Base-by-base conservation (phyloP, 2,888 invertebrate genomes). In the Eupeodes latifasciatus region DNA sequence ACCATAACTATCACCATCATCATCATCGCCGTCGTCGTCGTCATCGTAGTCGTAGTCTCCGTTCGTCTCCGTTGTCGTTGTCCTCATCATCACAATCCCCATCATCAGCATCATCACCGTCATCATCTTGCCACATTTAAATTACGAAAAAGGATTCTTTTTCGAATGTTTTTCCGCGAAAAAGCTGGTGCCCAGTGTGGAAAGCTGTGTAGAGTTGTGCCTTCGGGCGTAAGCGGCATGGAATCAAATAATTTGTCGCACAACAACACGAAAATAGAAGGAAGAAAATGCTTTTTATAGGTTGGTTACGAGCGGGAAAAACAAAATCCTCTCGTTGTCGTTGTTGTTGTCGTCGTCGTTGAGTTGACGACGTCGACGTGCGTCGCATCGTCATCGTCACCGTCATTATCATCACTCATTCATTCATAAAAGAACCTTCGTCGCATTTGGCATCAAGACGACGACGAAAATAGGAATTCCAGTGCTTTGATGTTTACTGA, bases 401-500 rank as follows among this genome's bases (percentile, higher is more conserved):
- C 74, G 27, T 57, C 82, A 49, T 78, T 67, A 74, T 79, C 74
- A 83, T 62, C 84, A 84, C 51, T 76, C 84, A 80, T 67, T 84
- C 83, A 85, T 81, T 81, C 81, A 85, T 66, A 66, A 66, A 66
- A 66, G 66, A 66, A 66, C 66, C 66, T 66, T 66, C 47, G 66
- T 81, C 80, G 76, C 76, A 80, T 81, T 80, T 81, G 66, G 69
- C 80, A 76, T 53, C 67, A 84, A 74, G 79, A 74, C 19, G 79
- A 74, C 19, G 79, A 71, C 40, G 16, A 71, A 67, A 74, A 84
- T 79, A 79, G 79, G 53, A 85, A 81, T 81, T 85, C 80, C 36
- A 19, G 67, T 49, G 72, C 81, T 85, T 85, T 85, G 85, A 85
- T 85, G 85, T 85, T 77, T 81, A 72, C 62, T 76, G 76, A 77